Evolutionary conservation across 2,113 vertebrate genomes (phyloP), one percentile per base, ranked within the genome.

Genomic region (zebrafish (Danio rerio)): DNA sequence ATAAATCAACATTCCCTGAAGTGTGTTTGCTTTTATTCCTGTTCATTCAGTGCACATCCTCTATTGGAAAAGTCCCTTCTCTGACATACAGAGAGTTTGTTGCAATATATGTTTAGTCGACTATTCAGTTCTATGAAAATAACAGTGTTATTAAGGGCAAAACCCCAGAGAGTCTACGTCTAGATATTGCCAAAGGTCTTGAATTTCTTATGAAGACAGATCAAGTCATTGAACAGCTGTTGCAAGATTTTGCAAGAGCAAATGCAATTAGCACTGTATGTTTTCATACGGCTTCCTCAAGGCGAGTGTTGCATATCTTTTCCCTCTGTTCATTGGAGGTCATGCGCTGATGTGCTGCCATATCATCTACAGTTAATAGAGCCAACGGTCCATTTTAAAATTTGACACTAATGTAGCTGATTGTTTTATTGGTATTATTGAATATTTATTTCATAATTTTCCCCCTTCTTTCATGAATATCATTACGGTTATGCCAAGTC

Each of bases 101-200:
- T 9, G 9, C 69, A 69, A 75, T 75, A 55, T 69, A 77, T 71
- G 40, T 72, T 78, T 18, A 72, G 40, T 43, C 15, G 6, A 66
- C 0, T 4, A 16, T 12, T 40, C 49, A 78, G 65, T 72, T 45
- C 43, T 73, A 72, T 85, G 63, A 71, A 76, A 81, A 70, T 72
- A 68, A 71, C 76, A 63, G 77, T 4, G 55, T 70, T 80, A 69
- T 86, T 76, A 83, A 86, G 47, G 68, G 47, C 40, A 40, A 70
- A 76, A n/a, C 77, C 55, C 77, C 75, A 18, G 55, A 75, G 65
- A 21, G 53, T 55, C 31, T 66, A 20, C 69, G 53, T 49, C 20
- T 15, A 55, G 81, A 82, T 81, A 72, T 53, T 53, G 42, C 58
- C 62, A 59, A 52, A 52, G 21, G 66, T 82, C 62, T 78, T 82